These are phyloP conservation scores for Manis pentadactyla DNA, from an alignment of 2,797 vertebrate species.

Conservation along the genomic window DNA sequence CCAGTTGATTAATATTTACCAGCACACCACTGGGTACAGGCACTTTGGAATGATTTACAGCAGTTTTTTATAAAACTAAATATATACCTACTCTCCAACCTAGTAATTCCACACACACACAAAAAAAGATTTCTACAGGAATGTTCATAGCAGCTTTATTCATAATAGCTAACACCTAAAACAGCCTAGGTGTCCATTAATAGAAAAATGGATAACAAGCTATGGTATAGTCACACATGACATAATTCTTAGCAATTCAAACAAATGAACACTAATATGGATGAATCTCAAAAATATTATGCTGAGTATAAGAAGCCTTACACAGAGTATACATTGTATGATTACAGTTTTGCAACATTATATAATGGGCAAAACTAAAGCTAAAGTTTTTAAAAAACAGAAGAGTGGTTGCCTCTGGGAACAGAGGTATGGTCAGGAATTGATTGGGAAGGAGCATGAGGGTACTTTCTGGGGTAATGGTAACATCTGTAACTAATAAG, in stretches of 20 bases:
- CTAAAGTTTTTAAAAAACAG: not conserved
- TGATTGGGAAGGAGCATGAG: not conserved
- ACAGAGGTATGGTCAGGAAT: accelerated
- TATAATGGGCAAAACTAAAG: not conserved
- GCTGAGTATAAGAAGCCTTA: not conserved
- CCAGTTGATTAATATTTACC: not conserved
- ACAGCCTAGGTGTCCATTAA: not conserved
- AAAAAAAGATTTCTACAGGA: not conserved
- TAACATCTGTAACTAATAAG: not conserved
- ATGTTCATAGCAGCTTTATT: not conserved
- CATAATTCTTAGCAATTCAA: not conserved
- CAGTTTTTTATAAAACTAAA: slow-evolving; percentile 32
- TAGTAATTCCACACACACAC: not conserved
- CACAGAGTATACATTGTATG: not conserved
- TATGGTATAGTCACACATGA: not conserved
- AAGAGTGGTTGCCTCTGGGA: not conserved
- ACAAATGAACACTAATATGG: not conserved
- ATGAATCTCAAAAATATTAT: not conserved
- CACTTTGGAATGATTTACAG: not conserved
- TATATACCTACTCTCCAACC: not conserved
- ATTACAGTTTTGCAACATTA: not conserved
- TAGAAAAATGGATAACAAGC: not conserved
- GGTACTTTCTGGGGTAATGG: not conserved
- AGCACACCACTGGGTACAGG: not conserved
- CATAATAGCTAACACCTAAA: not conserved